Conservation (phyloP, 2,888 invertebrate species). For the Sphecodes monilicornis region DNA sequence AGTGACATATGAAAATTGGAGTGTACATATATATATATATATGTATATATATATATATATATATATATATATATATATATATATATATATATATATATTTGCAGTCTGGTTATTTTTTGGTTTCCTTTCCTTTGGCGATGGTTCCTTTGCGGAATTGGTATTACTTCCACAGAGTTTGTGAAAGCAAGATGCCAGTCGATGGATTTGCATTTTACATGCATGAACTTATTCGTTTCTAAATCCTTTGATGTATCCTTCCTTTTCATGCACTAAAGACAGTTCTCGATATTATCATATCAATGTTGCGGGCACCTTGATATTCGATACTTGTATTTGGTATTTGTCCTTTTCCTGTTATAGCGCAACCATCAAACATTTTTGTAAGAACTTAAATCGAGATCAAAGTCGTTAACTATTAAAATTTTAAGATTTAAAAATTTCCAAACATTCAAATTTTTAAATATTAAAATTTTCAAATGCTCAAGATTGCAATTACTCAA, state of each 20-base stretch:
- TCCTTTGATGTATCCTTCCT: slow-evolving; percentile 55
- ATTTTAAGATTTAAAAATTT: neutral
- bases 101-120: slow-evolving; percentile 47
- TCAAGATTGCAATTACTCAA: too few species aligned
- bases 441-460: neutral
- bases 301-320: slow-evolving; percentile 13
- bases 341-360: neutral
- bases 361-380: neutral
- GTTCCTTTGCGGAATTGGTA: slow-evolving; percentile 50
- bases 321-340: neutral
- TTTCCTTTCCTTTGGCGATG: slow-evolving; percentile 33
- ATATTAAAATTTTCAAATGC: neutral
- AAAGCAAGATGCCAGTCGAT: slow-evolving; percentile 58
- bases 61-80: too few species aligned
- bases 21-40: too few species aligned
- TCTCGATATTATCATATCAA: slow-evolving; percentile 14
- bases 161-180: slow-evolving; percentile 68
- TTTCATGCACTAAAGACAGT: slow-evolving; percentile 6
- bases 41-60: too few species aligned
- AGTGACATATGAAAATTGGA: neutral
- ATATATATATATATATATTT: too few species aligned
- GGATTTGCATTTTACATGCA: slow-evolving; percentile 50
- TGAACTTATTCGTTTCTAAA: slow-evolving; percentile 43
- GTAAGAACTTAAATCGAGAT: neutral
- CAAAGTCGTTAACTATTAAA: too few species aligned